Evolutionary conservation across 2,797 vertebrate species (phyloP), one percentile per base, ranked within the genome.

Genomic region (Botia kubotai): DNA sequence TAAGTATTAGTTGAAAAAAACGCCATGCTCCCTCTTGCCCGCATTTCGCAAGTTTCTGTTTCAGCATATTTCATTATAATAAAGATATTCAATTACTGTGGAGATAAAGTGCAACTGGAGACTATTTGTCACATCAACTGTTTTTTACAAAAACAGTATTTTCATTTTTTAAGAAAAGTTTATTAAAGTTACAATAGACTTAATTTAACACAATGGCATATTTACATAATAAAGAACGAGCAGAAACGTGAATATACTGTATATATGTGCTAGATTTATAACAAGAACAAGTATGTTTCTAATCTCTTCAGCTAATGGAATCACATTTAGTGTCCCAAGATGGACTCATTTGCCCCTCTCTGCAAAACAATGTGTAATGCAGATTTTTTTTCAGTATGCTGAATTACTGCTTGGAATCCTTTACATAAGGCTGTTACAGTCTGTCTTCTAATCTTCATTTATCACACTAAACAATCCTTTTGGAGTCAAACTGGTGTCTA

Each of bases 1-100:
- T 70, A 63, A 77, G 65, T 80, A 60, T 72, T 5, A 68, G 58
- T 79, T 65, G 67, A 82, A 55, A 67, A 53, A 50, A 46, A 74
- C 43, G 1, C 52, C 50, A 55, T 69, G 29, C 29, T 75, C 66
- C 19, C 46, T 23, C 75, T 23, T 63, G 53, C 23, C 72, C 3
- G 29, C 23, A 26, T 43, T 43, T 43, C 39, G 7, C 14, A 66
- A n/a, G 46, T 36, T 60, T 66, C 60, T 75, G 73, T 26, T 23
- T 58, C 55, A 19, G 21, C 23, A 63, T 50, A 46, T 46, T 46
- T 10, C 8, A 79, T 72, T 75, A 72, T 21, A 50, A 50, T 52
- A 33, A 57, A 74, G 52, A 53, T 69, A 77, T 81, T 81, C 36
- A 72, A 75, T 57, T 65, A 55, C 3, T 19, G 21, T 65, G 23